Evolutionary conservation across 2,888 invertebrate species (phyloP).

Genomic region (Cetonia aurata): DNA sequence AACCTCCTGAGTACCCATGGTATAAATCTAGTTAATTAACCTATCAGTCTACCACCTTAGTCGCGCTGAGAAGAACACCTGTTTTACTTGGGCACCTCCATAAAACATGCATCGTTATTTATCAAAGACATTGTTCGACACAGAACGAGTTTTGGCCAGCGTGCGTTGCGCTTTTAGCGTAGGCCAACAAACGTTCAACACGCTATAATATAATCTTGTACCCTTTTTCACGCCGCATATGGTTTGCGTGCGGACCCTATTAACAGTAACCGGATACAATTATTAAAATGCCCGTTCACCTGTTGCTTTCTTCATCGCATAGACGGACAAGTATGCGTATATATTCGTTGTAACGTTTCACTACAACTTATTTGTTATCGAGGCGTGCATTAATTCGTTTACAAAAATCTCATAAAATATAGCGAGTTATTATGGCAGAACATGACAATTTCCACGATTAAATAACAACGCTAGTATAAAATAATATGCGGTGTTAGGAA

Average conservation of each 20-base stretch:
- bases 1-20: no score
- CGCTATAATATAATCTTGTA: slow-evolving; percentile 3
- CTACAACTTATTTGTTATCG: no score
- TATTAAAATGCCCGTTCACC: slow-evolving; percentile 35
- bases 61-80: not conserved
- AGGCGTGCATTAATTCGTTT: no score
- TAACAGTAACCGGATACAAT: slow-evolving; percentile 33
- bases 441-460: no score
- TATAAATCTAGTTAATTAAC: slow-evolving; percentile 1
- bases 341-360: not conserved
- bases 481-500: no score
- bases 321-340: not conserved
- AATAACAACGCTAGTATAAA: no score
- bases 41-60: slow-evolving; percentile 4
- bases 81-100: not conserved
- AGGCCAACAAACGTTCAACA: not conserved
- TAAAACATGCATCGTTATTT: not conserved
- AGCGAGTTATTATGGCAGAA: no score
- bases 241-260: slow-evolving; percentile 33
- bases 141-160: slow-evolving; percentile 6
- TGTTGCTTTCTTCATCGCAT: slow-evolving; percentile 22
- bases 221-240: slow-evolving; percentile 13
- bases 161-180: not conserved
- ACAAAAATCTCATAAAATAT: no score
- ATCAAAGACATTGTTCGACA: slow-evolving; percentile 1